Evolutionary conservation across 1,140 invertebrate genomes (phyloP).

Genomic region (Papilio aristodemus): DNA sequence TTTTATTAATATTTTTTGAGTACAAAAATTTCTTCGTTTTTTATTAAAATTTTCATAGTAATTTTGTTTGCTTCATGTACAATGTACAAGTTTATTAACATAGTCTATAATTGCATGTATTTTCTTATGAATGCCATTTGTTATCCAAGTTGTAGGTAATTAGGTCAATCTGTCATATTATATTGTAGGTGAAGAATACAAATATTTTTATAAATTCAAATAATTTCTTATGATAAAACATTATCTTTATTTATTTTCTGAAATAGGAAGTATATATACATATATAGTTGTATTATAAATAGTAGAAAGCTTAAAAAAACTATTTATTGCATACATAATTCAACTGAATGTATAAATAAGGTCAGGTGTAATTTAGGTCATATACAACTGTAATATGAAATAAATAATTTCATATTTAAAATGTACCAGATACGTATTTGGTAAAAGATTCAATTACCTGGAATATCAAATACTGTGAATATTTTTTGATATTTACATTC

Average conservation of each 20-base stretch:
- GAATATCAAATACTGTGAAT: no score
- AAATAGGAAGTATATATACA: no score
- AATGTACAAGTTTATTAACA: constrained; percentile 27
- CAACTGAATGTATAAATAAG: no score
- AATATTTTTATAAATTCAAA: constrained; percentile 41
- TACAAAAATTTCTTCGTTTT: constrained; percentile 21
- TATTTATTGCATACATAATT: no score
- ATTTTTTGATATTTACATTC: no score
- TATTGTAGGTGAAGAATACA: constrained; percentile 23
- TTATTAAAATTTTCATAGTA: not conserved
- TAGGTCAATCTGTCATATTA: constrained; percentile 37
- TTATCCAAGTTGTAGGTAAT: constrained; percentile 8
- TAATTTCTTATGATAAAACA: not conserved
- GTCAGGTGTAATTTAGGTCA: no score
- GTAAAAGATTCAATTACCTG: not conserved
- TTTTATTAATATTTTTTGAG: constrained; percentile 29
- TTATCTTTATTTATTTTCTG: no score
- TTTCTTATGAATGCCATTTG: constrained; percentile 35
- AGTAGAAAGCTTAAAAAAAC: no score
- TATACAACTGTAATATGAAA: no score
- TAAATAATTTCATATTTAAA: not conserved
- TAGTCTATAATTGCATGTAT: constrained; percentile 20
- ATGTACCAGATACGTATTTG: not conserved
- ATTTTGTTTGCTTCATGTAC: not conserved
- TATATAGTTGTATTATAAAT: no score